These are phyloP conservation scores for Stratiolaelaps scimitus DNA, from an alignment of 1,140 invertebrate species.

Conservation along the genomic window DNA sequence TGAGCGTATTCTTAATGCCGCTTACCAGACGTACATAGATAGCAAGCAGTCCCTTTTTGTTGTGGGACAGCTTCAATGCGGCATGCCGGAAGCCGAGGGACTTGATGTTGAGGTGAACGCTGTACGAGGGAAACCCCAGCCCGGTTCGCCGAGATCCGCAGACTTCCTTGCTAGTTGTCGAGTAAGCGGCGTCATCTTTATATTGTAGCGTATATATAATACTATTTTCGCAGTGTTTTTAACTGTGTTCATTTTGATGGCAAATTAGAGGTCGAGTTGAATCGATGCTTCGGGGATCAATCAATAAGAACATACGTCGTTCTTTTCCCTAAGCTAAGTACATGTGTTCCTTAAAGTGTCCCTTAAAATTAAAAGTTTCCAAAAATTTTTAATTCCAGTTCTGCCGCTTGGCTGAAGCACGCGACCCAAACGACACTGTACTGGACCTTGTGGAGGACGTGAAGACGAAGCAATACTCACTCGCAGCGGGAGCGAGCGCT, in stretches of 20 bases:
- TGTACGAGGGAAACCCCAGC: constrained; percentile 19
- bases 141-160: not conserved
- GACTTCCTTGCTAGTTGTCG: constrained; percentile 14
- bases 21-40: constrained; percentile 19
- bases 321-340: not conserved
- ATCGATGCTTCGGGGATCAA: too few species aligned
- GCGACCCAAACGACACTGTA: constrained; percentile 13
- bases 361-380: not conserved
- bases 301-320: not conserved
- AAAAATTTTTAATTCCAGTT: not conserved
- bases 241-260: too few species aligned
- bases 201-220: too few species aligned
- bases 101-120: not conserved
- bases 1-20: constrained; percentile 8
- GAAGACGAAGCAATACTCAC: constrained; percentile 13
- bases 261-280: too few species aligned
- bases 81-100: not conserved
- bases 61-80: not conserved
- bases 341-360: not conserved
- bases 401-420: constrained; percentile 7
- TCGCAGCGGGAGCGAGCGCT: not conserved
- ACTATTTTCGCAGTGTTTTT: too few species aligned
- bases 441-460: constrained; percentile 15
- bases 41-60: constrained; percentile 2
- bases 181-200: not conserved